phyloP scores from a whole-genome alignment of 2,797 vertebrate species.

The Odontamblyopus rebecca region DNA sequence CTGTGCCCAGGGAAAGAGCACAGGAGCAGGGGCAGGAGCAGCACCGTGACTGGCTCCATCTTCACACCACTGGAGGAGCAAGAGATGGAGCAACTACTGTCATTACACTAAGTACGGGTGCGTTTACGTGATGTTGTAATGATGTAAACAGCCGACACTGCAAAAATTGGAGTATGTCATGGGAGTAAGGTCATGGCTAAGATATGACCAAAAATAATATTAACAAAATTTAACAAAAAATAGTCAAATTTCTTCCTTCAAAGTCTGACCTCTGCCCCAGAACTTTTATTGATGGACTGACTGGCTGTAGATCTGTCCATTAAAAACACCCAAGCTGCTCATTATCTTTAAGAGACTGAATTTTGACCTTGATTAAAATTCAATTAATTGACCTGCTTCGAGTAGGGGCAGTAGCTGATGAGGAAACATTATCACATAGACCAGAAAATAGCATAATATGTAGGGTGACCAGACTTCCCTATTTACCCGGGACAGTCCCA shows the following conservation, averaged over 20 bases:
- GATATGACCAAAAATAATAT: too few species aligned
- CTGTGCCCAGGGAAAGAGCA: conserved; percentile 48
- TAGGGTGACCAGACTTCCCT: too few species aligned
- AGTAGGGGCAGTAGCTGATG: too few species aligned
- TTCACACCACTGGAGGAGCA: conserved; percentile 49
- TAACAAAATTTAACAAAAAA: neutral
- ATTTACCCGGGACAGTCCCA: too few species aligned
- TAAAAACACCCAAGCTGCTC: neutral
- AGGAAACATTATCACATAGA: too few species aligned
- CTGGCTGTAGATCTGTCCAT: neutral
- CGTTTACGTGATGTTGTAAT: neutral
- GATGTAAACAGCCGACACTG: neutral
- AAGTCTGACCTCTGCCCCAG: neutral
- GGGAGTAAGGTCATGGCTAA: neutral
- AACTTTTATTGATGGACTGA: neutral
- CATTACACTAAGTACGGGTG: neutral
- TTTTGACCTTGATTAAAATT: neutral
- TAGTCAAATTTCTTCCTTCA: neutral
- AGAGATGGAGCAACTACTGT: conserved; percentile 11
- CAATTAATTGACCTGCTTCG: neutral
- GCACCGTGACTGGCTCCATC: conserved; percentile 50
- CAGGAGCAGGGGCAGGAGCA: conserved; percentile 51
- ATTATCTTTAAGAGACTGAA: neutral
- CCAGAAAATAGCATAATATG: too few species aligned
- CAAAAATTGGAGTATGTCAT: too few species aligned